These are phyloP conservation scores for Misgurnus mizolepis DNA, from an alignment of 2,113 vertebrate species.

Conservation along the genomic window DNA sequence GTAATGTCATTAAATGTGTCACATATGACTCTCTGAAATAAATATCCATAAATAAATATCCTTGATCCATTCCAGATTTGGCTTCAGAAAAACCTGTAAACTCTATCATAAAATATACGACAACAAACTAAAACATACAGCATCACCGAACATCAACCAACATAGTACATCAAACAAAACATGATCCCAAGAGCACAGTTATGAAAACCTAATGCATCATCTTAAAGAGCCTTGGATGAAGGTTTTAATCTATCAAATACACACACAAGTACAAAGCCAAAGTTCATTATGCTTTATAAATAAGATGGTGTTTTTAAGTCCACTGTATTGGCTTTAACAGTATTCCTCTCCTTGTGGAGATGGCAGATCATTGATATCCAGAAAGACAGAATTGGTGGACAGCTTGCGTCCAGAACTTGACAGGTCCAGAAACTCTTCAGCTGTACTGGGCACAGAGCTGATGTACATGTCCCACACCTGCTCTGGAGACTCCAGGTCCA, in stretches of 20 bases:
- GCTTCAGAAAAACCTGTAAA: not conserved
- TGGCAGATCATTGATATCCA: slow-evolving; percentile 71
- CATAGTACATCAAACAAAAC: slow-evolving; percentile 19
- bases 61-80: too few species aligned
- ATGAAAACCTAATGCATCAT: not conserved
- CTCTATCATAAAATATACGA: slow-evolving; percentile 7
- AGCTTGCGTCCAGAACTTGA: slow-evolving; percentile 71
- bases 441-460: slow-evolving; percentile 78
- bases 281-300: not conserved
- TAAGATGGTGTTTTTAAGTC: not conserved
- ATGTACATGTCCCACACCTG: slow-evolving; percentile 87
- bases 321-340: slow-evolving; percentile 60
- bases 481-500: slow-evolving; percentile 77
- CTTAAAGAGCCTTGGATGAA: slow-evolving; percentile 1
- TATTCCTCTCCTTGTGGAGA: slow-evolving; percentile 70
- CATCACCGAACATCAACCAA: slow-evolving; percentile 7
- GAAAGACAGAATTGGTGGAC: slow-evolving; percentile 76
- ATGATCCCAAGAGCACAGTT: slow-evolving; percentile 6
- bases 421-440: slow-evolving; percentile 77
- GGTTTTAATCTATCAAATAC: slow-evolving; percentile 18
- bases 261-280: not conserved
- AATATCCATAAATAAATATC: too few species aligned
- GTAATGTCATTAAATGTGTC: not conserved
- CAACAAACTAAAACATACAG: slow-evolving; percentile 30
- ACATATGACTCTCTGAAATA: not conserved